Evolutionary conservation across 2,888 invertebrate genomes (phyloP).

Genomic region (Volucella bombylans): DNA sequence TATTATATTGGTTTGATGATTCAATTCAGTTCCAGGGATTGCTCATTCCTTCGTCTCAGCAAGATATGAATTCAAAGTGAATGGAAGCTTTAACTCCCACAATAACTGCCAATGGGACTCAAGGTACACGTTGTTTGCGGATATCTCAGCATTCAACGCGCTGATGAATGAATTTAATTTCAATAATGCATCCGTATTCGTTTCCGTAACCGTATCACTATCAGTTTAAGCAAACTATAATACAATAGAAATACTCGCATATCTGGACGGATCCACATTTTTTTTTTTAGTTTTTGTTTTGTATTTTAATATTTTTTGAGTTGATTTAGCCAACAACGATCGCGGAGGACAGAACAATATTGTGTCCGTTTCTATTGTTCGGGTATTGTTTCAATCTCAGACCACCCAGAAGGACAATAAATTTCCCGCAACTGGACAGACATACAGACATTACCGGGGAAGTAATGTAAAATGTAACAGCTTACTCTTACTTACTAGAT

Average conservation of each 20-base stretch:
- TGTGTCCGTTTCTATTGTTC: constrained; percentile 21
- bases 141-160: not conserved
- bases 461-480: not conserved
- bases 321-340: not conserved
- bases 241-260: not conserved
- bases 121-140: not conserved
- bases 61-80: constrained; percentile 30
- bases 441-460: constrained; percentile 1
- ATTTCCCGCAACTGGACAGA: no score
- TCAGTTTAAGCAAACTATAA: no score
- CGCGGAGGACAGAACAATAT: not conserved
- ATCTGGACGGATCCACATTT: constrained; percentile 16
- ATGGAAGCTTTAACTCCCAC: constrained; percentile 15
- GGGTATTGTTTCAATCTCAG: constrained; percentile 19
- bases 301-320: constrained; percentile 26
- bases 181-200: constrained; percentile 23
- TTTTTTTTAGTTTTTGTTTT: constrained; percentile 23
- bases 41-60: constrained; percentile 22
- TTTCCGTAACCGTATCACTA: no score
- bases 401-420: not conserved
- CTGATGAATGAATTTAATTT: constrained; percentile 43
- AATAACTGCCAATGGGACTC: constrained; percentile 7
- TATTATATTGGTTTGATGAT: constrained; percentile 40
- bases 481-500: constrained; percentile 24
- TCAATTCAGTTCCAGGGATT: constrained; percentile 48